Percentiles rank a stretch among this genome's conserved stretches.
phyloP scores from a whole-genome alignment of 2,113 vertebrate genomes.

The Eolophus roseicapilla region DNA sequence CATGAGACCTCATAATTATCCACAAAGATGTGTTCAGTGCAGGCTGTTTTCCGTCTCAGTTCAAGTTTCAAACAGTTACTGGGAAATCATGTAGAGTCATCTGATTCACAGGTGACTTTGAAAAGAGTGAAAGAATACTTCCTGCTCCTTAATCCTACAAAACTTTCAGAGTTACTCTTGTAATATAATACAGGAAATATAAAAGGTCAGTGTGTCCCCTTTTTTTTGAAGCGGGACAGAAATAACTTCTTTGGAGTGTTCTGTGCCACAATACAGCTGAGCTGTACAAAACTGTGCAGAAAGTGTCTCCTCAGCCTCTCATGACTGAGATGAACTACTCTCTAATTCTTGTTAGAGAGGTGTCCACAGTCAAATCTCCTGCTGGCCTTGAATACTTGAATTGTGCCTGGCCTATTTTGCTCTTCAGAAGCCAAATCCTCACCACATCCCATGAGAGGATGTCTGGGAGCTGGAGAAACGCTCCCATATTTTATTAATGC shows the following conservation, averaged over 20 bases:
- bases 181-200: neutral
- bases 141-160: neutral
- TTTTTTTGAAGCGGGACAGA: neutral
- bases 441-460: neutral
- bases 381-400: neutral
- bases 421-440: neutral
- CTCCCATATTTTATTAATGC: conserved; percentile 66
- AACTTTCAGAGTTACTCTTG: neutral
- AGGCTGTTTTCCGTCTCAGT: neutral
- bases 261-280: neutral
- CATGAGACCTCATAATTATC: neutral
- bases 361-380: neutral
- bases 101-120: neutral
- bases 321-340: accelerated
- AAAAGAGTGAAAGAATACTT: neutral
- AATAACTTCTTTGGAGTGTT: neutral
- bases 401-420: neutral
- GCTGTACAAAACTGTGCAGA: neutral
- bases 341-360: neutral
- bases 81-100: conserved; percentile 1
- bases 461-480: neutral
- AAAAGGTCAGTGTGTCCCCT: neutral
- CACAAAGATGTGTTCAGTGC: neutral
- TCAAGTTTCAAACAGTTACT: neutral
- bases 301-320: neutral